A percentile compares a stretch with the other conserved stretches of the same genome.
Evolutionary conservation across 2,113 vertebrate species (phyloP).

Genomic region (Polyodon spathula): DNA sequence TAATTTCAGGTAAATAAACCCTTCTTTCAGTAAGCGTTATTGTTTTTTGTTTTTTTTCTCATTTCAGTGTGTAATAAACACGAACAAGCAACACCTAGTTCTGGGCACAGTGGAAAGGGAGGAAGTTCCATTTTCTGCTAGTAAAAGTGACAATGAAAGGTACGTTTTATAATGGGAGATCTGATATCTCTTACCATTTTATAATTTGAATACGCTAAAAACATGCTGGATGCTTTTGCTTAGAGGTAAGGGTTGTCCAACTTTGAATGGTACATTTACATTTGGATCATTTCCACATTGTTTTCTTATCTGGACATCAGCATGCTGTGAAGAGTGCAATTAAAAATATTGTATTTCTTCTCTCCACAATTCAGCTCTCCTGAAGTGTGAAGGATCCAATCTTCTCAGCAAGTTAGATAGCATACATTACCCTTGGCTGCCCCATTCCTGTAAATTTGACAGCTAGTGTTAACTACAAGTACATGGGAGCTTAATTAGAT

Average conservation of each 20-base stretch:
- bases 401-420: not conserved
- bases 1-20: not conserved
- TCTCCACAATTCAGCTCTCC: constrained; percentile 10
- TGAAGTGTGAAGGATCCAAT: constrained; percentile 2
- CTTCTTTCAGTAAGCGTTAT: too few relatives aligned
- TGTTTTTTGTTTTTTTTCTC: constrained; percentile 18
- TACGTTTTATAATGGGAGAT: constrained; percentile 32
- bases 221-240: too few relatives aligned
- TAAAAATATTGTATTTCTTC: not conserved
- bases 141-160: constrained; percentile 42
- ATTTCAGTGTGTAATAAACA: constrained; percentile 73
- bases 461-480: not conserved
- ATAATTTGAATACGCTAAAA: too few relatives aligned
- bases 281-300: too few relatives aligned
- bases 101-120: constrained; percentile 64
- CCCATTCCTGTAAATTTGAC: constrained; percentile 6
- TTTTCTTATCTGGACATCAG: too few relatives aligned
- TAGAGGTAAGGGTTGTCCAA: too few relatives aligned
- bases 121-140: constrained; percentile 62
- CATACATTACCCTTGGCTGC: not conserved
- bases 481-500: not conserved
- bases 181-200: not conserved
- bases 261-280: too few relatives aligned
- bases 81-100: constrained; percentile 68
- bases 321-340: not conserved